Conservation (phyloP, 2,113 vertebrate genomes). For the Pterocles burchelli region DNA sequence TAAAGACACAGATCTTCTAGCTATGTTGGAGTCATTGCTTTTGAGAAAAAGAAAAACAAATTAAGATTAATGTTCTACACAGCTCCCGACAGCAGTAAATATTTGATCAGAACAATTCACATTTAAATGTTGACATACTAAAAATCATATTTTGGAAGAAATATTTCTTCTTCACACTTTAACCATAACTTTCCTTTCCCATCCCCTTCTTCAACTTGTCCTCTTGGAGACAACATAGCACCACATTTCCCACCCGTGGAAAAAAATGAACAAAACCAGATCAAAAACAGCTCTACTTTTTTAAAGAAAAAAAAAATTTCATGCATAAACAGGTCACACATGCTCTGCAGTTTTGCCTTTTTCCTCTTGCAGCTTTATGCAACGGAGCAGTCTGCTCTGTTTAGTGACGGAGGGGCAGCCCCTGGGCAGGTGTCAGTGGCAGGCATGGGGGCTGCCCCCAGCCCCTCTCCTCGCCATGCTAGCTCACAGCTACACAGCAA, state of each 20-base stretch:
- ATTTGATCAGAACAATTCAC: slow-evolving; percentile 67
- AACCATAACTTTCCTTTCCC: background rate
- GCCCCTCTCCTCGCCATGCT: background rate
- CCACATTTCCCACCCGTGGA: background rate
- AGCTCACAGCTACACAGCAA: background rate
- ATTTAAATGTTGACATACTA: slow-evolving; percentile 61
- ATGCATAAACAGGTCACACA: fast-evolving
- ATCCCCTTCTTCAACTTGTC: background rate
- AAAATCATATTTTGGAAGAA: slow-evolving; percentile 42
- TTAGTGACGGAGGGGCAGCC: background rate
- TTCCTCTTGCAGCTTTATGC: background rate
- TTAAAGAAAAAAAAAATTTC: background rate
- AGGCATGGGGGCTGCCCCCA: background rate
- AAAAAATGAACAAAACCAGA: background rate
- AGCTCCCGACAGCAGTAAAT: slow-evolving; percentile 60
- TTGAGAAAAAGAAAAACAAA: slow-evolving; percentile 69
- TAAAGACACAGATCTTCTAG: slow-evolving; percentile 58
- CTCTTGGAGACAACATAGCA: background rate
- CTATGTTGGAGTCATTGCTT: slow-evolving; percentile 19
- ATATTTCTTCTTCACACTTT: background rate
- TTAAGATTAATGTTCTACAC: slow-evolving; percentile 31
- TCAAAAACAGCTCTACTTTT: background rate
- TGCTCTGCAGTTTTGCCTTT: background rate
- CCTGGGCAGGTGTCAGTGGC: no score
- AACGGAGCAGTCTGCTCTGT: background rate